These are phyloP conservation scores for Nematolebias whitei DNA, from an alignment of 2,113 vertebrate species.

Conservation along the genomic window DNA sequence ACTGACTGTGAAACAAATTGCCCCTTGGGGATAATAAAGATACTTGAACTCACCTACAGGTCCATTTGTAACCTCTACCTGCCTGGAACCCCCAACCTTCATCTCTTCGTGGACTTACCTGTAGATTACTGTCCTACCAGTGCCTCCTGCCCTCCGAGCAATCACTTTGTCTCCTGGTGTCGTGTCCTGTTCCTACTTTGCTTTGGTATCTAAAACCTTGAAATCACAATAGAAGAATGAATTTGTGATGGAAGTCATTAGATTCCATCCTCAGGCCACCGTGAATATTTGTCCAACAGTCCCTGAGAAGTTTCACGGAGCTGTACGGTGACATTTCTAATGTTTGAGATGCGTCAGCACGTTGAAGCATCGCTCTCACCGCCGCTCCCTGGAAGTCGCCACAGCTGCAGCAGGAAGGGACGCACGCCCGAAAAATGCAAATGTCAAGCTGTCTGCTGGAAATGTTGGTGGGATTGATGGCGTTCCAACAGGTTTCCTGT, in stretches of 20 bases:
- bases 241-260: background rate
- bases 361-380: background rate
- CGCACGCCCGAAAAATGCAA: slow-evolving; percentile 19
- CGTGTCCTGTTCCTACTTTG: too few relatives aligned
- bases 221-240: too few relatives aligned
- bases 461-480: slow-evolving; percentile 9
- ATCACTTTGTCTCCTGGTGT: too few relatives aligned
- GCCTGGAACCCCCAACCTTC: too few relatives aligned
- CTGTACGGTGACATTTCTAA: background rate
- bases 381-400: background rate
- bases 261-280: background rate
- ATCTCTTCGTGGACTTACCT: too few relatives aligned
- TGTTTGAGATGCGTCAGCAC: background rate
- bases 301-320: background rate
- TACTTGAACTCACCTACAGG: too few relatives aligned
- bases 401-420: slow-evolving; percentile 9
- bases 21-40: too few relatives aligned
- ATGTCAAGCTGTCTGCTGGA: slow-evolving; percentile 26
- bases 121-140: too few relatives aligned
- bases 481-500: background rate
- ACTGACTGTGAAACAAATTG: too few relatives aligned
- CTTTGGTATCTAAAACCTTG: too few relatives aligned
- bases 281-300: background rate
- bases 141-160: too few relatives aligned
- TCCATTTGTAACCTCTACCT: too few relatives aligned